Evolutionary conservation across 23 tunicate species (phyloP).

Genomic region (Pegea sp.): DNA sequence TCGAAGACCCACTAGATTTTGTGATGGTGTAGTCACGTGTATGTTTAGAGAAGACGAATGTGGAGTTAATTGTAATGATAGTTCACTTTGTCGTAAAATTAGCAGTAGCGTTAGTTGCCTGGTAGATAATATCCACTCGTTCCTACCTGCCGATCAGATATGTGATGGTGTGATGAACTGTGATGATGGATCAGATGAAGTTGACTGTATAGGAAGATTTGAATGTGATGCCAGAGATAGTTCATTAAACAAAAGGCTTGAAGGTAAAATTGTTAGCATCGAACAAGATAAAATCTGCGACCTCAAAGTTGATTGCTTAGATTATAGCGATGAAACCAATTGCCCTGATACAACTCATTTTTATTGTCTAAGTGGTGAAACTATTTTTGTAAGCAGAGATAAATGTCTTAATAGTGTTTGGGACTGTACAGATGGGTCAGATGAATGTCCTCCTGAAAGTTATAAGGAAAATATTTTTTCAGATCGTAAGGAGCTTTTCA

Average conservation of each 20-base stretch:
- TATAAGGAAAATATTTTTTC: not conserved
- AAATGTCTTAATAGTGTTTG: conserved; percentile 4
- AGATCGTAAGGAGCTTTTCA: conserved; percentile 5
- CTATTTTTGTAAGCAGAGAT: conserved; percentile 2
- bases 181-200: not conserved
- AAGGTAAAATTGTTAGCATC: conserved; percentile 1
- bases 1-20: not conserved
- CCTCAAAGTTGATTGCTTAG: conserved; percentile 3
- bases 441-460: conserved; percentile 7
- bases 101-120: not conserved
- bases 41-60: not conserved
- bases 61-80: not conserved
- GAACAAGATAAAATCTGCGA: conserved; percentile 2
- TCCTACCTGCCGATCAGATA: not conserved
- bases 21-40: not conserved
- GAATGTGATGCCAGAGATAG: not conserved
- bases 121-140: not conserved
- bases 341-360: conserved; percentile 8
- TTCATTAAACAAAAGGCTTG: not conserved
- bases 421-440: conserved; percentile 12
- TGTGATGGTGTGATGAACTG: conserved; percentile 1
- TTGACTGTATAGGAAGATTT: not conserved
- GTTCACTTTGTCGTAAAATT: not conserved
- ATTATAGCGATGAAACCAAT: not conserved
- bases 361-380: conserved; percentile 6